Base-by-base conservation (phyloP, 2,797 vertebrate genomes). In the Psittacula derbiana region DNA sequence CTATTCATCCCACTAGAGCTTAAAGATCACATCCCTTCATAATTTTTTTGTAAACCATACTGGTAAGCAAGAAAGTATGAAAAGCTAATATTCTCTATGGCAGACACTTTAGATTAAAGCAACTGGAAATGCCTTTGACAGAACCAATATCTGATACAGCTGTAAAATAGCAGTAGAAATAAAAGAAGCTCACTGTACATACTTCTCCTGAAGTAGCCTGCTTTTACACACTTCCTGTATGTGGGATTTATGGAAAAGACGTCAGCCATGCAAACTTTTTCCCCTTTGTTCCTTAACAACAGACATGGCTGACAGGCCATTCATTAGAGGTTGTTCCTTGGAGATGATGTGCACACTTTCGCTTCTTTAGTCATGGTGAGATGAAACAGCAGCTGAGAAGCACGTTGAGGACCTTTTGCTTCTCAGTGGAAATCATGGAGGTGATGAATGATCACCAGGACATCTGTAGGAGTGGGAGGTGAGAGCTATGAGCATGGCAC, bases 341-440 rank as follows among this genome's bases (percentile, higher is more conserved):
- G 88, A 96, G 94, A 94, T 93, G 95, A 96, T 78, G 87, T 40
- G 76, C 86, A 95, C 96, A 97, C 97, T 97, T 97, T 97, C 96
- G 78, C 96, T 97, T 97, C 97, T 98, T 98, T 97, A 98, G 97
- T 97, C 97, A 97, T 97, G 97, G 97, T 97, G 94, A 98, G 97
- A 98, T 98, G 96, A 98, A 98, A 97, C 96, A 97, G 97, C 97
- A 97, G 93, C 82, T 91, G 91, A 96, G 75, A 80, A 75, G 88
- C 92, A 93, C 12, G 12, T 80, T 64, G 71, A 97, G 62, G 94
- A 95, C 86, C 80, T 96, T 97, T 90, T 88, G 96, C 94, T 96
- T 96, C 96, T 88, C 92, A 91, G 94, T 69, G 86, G 61, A 95
- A 96, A 97, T 94, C 93, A 69, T 38, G 36, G 92, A 88, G 92